Evolutionary conservation across 37 sponge, comb jelly and placozoan species (phyloP).

Genomic region (Ianthella basta): DNA sequence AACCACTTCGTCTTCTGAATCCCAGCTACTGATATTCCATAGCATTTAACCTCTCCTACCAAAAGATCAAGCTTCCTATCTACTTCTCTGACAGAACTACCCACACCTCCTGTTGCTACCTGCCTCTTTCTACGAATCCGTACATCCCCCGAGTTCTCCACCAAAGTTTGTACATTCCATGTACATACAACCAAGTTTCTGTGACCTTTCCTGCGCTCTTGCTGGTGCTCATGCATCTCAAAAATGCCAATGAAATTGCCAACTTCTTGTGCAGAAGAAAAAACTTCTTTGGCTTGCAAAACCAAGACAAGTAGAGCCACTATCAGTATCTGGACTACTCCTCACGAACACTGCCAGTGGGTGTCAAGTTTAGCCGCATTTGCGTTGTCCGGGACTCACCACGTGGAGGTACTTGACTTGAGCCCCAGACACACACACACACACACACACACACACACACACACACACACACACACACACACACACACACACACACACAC

Average conservation of each 20-base stretch:
- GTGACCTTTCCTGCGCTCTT: neutral
- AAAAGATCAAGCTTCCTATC: constrained; percentile 30
- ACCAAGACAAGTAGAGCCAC: constrained; percentile 1
- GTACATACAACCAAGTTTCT: constrained; percentile 6
- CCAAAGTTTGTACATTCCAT: constrained; percentile 18
- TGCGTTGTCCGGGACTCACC: too few species aligned
- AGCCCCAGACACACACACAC: too few species aligned
- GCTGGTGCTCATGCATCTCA: neutral
- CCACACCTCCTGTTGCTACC: neutral
- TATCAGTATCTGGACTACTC: neutral
- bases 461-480: too few species aligned
- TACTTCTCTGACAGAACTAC: constrained; percentile 11
- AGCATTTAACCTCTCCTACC: constrained; percentile 2
- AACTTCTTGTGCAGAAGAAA: neutral
- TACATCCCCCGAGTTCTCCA: constrained; percentile 8
- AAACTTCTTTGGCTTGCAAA: neutral
- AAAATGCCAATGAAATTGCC: neutral
- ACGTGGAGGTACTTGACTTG: too few species aligned
- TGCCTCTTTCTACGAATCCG: constrained; percentile 14
- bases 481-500: too few species aligned
- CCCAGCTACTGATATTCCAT: constrained; percentile 30
- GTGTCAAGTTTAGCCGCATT: neutral
- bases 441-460: too few species aligned
- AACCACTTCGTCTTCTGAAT: constrained; percentile 49
- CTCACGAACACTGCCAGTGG: constrained; percentile 11